These are phyloP conservation scores for Rousettus madagascariensis DNA, from an alignment of 2,797 vertebrate species.

Conservation along the genomic window DNA sequence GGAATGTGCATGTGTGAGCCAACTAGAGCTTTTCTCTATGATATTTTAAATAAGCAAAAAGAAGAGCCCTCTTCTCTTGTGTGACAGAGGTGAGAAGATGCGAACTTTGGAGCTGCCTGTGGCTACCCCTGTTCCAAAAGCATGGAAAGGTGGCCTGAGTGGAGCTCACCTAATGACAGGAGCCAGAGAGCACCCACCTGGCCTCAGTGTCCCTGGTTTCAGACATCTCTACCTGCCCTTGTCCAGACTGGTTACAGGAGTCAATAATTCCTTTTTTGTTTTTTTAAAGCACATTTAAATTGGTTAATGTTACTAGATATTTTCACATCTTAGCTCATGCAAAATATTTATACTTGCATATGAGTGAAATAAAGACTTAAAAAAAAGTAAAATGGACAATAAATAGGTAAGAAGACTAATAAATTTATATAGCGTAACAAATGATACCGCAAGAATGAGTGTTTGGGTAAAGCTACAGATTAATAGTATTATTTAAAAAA, in stretches of 20 bases:
- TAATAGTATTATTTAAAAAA: not conserved
- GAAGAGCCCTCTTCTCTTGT: not conserved
- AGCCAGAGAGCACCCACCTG: not conserved
- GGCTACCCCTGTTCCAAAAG: not conserved
- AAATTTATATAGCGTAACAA: not conserved
- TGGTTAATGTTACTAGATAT: not conserved
- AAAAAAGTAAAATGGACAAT: not conserved
- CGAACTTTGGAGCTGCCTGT: not conserved
- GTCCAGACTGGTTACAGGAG: not conserved
- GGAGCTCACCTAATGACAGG: not conserved
- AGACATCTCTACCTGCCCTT: not conserved
- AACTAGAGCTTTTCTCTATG: not conserved
- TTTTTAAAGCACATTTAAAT: not conserved
- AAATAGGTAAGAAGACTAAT: not conserved
- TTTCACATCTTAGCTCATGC: not conserved
- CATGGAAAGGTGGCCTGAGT: fast-evolving
- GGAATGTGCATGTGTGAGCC: not conserved
- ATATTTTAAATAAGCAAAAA: not conserved
- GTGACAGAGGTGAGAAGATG: not conserved
- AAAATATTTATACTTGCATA: not conserved
- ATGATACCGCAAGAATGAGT: not conserved
- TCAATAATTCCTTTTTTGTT: not conserved
- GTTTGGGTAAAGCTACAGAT: not conserved
- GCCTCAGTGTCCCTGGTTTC: not conserved
- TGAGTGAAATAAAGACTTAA: not conserved